Base-by-base conservation (phyloP, 30 jellyfish, hydroid and myxozoan genomes). In the Haliclystus octoradiatus region DNA sequence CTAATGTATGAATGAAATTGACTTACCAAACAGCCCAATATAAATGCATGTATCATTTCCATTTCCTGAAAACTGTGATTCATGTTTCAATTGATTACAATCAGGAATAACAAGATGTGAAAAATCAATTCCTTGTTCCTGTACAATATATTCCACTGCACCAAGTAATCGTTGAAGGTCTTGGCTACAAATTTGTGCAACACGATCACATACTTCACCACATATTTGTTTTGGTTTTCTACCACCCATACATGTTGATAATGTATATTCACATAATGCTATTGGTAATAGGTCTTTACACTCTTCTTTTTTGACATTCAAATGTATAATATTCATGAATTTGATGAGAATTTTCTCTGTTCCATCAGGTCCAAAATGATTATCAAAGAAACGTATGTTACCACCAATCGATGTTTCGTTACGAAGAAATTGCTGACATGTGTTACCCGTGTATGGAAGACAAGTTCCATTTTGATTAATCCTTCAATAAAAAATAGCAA, bases 381-480 rank as follows among this genome's bases (percentile, higher is more conserved):
- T 25, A 53, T 81, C 94, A 67, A 81, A 70, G 75, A 81, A 81
- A 3, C 66, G 63, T 26, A 40, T 61, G 1, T 61, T 52, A 31
- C 49, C 70, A 19, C 50, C 50, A 2, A 79, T 81, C 31, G 57
- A 40, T 40, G 57, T 40, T 40, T 9, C 9, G 19, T 40, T 40
- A 19, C 9, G 57, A 40, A 40, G 57, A 19, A 40, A 40, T 40
- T 40, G 14, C 19, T 40, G 9, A 19, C 57, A 40, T 40, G 61
- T 69, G 31, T 81, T 72, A 49, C 82, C 76, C 27, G 73, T 5
- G 63, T 30, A 72, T 7, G 70, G 69, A 9, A 31, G 33, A 52
- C 97, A 88, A 1, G 76, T 30, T 7, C 95, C 95, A 25, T 76
- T 74, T 71, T 88, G 80, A 24, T 26, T 60, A 50, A 29, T 29